Percentiles rank a stretch among this genome's conserved stretches.
Evolutionary conservation across 1,140 invertebrate species (phyloP).

Genomic region (Cataglyphis hispanica): DNA sequence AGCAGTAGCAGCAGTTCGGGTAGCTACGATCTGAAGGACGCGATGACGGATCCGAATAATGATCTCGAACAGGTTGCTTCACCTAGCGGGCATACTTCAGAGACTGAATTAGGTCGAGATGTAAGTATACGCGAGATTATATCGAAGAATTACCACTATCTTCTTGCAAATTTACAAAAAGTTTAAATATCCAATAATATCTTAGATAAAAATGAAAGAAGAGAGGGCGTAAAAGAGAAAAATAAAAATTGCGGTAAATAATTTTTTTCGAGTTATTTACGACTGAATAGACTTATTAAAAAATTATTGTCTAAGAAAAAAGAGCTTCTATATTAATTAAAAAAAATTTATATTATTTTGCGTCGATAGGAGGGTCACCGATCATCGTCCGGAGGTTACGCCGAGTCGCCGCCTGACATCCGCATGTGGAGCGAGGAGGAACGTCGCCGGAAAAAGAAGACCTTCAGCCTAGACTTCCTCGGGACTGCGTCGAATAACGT

Average conservation of each 20-base stretch:
- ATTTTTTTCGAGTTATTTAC: no score
- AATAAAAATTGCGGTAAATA: neutral
- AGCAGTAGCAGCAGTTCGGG: slow-evolving; percentile 87
- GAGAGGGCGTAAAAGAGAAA: neutral
- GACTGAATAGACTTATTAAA: neutral
- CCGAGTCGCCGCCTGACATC: slow-evolving; percentile 92
- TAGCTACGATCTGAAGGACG: slow-evolving; percentile 86
- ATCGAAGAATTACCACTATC: neutral
- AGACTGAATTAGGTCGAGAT: slow-evolving; percentile 81
- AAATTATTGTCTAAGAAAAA: neutral
- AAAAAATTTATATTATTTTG: neutral
- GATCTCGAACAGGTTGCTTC: slow-evolving; percentile 76
- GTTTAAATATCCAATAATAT: neutral
- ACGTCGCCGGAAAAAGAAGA: slow-evolving; percentile 88
- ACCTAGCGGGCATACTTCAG: slow-evolving; percentile 76
- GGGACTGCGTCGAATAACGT: slow-evolving; percentile 84
- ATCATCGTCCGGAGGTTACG: slow-evolving; percentile 93
- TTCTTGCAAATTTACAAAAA: neutral
- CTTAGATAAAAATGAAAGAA: neutral
- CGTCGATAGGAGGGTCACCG: slow-evolving; percentile 87
- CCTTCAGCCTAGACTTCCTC: slow-evolving; percentile 90
- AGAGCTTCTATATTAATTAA: neutral
- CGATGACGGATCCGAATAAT: slow-evolving; percentile 79
- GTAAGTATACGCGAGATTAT: slow-evolving; percentile 71
- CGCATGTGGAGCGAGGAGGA: slow-evolving; percentile 89